Evolutionary conservation across 2,797 vertebrate species (phyloP).

Genomic region (Pangasius krempfi): DNA sequence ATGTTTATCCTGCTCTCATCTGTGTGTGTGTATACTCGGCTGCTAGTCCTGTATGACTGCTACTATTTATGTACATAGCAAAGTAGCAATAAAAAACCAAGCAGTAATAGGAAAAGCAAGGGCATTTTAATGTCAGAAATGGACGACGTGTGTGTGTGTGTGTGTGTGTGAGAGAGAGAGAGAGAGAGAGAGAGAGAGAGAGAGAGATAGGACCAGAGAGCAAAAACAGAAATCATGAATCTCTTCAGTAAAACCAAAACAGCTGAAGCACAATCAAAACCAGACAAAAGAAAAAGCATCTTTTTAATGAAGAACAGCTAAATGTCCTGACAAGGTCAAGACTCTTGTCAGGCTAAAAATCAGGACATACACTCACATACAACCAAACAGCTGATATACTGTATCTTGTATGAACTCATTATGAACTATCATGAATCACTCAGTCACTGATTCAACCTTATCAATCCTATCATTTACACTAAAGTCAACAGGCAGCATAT

Average conservation of each 20-base stretch:
- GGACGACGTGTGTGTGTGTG: not conserved
- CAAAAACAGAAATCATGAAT: not conserved
- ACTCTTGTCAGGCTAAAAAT: not conserved
- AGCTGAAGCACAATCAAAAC: not conserved
- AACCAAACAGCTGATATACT: not conserved
- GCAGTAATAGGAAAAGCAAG: slow-evolving; percentile 35
- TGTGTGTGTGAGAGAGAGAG: not conserved
- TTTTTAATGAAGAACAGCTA: not conserved
- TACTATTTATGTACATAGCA: slow-evolving; percentile 45
- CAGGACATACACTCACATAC: not conserved
- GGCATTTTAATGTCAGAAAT: slow-evolving; percentile 39
- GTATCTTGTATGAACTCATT: not conserved
- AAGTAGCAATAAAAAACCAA: slow-evolving; percentile 29
- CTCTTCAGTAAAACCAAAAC: not conserved
- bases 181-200: too few relatives aligned
- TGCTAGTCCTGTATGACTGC: slow-evolving; percentile 26
- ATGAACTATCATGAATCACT: not conserved
- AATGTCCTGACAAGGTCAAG: not conserved
- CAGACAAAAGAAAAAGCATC: not conserved
- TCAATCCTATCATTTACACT: slow-evolving; percentile 13
- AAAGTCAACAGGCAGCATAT: not conserved
- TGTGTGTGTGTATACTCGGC: not conserved
- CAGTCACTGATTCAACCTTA: not conserved
- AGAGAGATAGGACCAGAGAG: not conserved
- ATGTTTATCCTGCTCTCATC: slow-evolving; percentile 38